Percentiles rank a stretch among this genome's conserved stretches.
Conservation (phyloP, 1,140 invertebrate species). For the Metopolophium dirhodum region DNA sequence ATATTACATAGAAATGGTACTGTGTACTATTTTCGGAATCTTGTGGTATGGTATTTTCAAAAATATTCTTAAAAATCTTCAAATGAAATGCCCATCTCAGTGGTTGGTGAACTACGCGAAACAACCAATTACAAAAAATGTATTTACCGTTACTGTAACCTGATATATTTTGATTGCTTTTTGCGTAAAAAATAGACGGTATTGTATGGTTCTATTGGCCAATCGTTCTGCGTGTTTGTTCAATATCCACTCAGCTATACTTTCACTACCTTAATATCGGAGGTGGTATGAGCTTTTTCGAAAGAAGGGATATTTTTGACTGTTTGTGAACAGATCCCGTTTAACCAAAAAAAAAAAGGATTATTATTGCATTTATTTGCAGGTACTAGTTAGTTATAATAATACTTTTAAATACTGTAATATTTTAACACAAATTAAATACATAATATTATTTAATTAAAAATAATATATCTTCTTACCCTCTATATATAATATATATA, state of each 20-base stretch:
- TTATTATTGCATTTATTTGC: not conserved
- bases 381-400: not conserved
- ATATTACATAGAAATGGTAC: not conserved
- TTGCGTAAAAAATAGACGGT: not conserved
- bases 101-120: not conserved
- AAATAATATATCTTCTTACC: not conserved
- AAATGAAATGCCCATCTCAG: not conserved
- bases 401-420: not conserved
- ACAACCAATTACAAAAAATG: not conserved
- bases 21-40: not conserved
- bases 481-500: not conserved
- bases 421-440: not conserved
- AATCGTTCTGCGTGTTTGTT: not conserved
- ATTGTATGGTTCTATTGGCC: not conserved
- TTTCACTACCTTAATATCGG: not conserved
- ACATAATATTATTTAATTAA: not conserved
- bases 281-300: not conserved
- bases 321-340: not conserved
- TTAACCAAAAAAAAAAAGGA: not conserved
- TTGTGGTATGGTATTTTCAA: not conserved
- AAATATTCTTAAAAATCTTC: not conserved
- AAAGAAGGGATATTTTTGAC: not conserved
- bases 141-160: not conserved
- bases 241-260: not conserved
- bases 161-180: not conserved